Evolutionary conservation across 2,888 invertebrate genomes (phyloP).

Genomic region (Lithophane semibrunnea): DNA sequence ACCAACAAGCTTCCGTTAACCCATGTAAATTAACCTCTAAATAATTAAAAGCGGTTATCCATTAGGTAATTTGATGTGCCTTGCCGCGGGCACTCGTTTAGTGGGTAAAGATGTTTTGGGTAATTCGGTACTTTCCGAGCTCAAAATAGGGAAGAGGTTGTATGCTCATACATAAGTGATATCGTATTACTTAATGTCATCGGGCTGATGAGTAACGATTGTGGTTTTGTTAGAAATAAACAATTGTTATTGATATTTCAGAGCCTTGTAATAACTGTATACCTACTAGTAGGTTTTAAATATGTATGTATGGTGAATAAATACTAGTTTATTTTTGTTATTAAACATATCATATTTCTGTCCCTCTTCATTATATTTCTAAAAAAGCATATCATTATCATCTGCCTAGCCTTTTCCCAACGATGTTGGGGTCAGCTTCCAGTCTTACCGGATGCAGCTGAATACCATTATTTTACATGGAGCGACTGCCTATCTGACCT

Average conservation of each 20-base stretch:
- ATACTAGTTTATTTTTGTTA: not conserved
- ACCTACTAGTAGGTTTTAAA: not conserved
- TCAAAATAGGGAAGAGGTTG: conserved; percentile 56
- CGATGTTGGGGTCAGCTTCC: no score
- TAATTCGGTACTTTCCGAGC: conserved; percentile 60
- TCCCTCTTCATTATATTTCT: not conserved
- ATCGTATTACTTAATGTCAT: conserved; percentile 54
- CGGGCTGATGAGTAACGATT: conserved; percentile 21
- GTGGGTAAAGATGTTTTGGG: conserved; percentile 66
- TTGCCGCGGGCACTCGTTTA: conserved; percentile 69
- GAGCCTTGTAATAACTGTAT: not conserved
- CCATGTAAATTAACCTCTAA: conserved; percentile 66
- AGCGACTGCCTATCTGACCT: no score
- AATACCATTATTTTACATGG: no score
- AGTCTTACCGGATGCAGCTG: no score
- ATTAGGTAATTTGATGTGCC: conserved; percentile 73
- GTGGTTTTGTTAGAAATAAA: conserved; percentile 16
- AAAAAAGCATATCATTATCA: conserved; percentile 1
- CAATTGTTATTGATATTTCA: not conserved
- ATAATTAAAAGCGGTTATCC: conserved; percentile 70
- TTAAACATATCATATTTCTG: not conserved
- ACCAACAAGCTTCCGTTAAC: conserved; percentile 37
- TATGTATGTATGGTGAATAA: not conserved
- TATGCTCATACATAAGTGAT: conserved; percentile 38
- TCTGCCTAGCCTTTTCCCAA: no score